phyloP scores from a whole-genome alignment of 1,140 invertebrate genomes.

The Lordiphosa stackelbergi region DNA sequence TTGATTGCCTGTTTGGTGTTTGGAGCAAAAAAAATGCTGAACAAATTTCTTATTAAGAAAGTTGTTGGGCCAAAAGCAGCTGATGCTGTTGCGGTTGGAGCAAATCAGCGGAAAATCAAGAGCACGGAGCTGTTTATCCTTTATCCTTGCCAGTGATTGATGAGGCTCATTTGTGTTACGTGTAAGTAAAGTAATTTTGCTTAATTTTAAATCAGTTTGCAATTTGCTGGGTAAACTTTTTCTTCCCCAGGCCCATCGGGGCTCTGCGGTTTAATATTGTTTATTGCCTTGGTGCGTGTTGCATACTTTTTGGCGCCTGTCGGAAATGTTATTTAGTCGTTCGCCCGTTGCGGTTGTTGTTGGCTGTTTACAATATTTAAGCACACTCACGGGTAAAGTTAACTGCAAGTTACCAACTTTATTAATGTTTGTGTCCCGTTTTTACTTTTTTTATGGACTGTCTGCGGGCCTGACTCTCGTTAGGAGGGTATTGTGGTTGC shows the following conservation, averaged over 20 bases:
- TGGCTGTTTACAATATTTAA: slow-evolving; percentile 68
- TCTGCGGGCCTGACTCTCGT: slow-evolving; percentile 25
- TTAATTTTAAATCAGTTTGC: slow-evolving; percentile 76
- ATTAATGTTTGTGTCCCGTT: slow-evolving; percentile 51
- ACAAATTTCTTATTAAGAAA: slow-evolving; percentile 51
- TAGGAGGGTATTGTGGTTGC: slow-evolving; percentile 27
- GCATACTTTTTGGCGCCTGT: slow-evolving; percentile 60
- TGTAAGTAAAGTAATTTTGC: slow-evolving; percentile 66
- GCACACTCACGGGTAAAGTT: slow-evolving; percentile 74
- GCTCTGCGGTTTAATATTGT: slow-evolving; percentile 59
- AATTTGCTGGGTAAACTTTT: slow-evolving; percentile 56
- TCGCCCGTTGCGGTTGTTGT: slow-evolving; percentile 25
- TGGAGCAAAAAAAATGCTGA: not conserved
- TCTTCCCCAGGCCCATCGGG: slow-evolving; percentile 1
- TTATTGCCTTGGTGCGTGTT: slow-evolving; percentile 68
- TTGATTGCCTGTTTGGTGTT: slow-evolving; percentile 44
- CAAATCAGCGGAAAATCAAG: slow-evolving; percentile 39
- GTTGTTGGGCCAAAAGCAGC: slow-evolving; percentile 39
- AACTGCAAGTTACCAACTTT: slow-evolving; percentile 73
- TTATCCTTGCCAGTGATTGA: slow-evolving; percentile 57
- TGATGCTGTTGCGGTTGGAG: slow-evolving; percentile 9
- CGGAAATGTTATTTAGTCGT: slow-evolving; percentile 61
- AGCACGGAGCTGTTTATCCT: slow-evolving; percentile 52
- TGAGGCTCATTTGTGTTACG: slow-evolving; percentile 67
- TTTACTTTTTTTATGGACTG: slow-evolving; percentile 51